Percentiles rank a stretch among this genome's conserved stretches.
phyloP scores from a whole-genome alignment of 1,140 invertebrate species.

The Drosophila azteca region DNA sequence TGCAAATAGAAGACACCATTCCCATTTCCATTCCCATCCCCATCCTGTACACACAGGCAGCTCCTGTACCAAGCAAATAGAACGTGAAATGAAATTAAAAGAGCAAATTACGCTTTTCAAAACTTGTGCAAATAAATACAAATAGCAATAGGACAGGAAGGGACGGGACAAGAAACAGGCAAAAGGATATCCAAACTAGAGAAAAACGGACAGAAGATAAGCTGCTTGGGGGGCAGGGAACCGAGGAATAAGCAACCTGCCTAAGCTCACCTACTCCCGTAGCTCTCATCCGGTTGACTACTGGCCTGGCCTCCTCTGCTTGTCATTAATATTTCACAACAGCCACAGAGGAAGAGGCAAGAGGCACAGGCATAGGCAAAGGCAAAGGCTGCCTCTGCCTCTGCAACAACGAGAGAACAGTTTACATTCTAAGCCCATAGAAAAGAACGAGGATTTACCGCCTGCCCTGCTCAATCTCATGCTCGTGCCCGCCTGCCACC shows the following conservation, averaged over 20 bases:
- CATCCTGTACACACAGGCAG: neutral
- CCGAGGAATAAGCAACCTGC: neutral
- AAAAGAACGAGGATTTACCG: slow-evolving; percentile 55
- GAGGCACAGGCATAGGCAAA: too few species aligned
- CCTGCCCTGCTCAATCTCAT: slow-evolving; percentile 17
- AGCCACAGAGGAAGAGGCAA: neutral
- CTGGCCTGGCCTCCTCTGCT: slow-evolving; percentile 17
- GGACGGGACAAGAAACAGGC: neutral
- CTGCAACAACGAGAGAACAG: slow-evolving; percentile 21
- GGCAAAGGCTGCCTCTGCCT: too few species aligned
- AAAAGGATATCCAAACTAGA: slow-evolving; percentile 3
- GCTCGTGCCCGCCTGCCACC: slow-evolving; percentile 28
- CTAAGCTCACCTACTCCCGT: slow-evolving; percentile 43
- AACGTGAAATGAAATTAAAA: slow-evolving; percentile 76
- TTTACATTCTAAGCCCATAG: slow-evolving; percentile 59
- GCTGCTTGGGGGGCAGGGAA: slow-evolving; percentile 3
- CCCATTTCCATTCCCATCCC: slow-evolving; percentile 19
- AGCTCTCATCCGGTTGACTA: slow-evolving; percentile 33
- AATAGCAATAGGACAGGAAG: slow-evolving; percentile 28
- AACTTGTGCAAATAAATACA: slow-evolving; percentile 68
- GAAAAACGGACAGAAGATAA: slow-evolving; percentile 23
- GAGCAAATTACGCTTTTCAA: slow-evolving; percentile 67
- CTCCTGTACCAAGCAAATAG: slow-evolving; percentile 50
- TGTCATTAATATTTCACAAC: slow-evolving; percentile 77
- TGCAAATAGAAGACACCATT: slow-evolving; percentile 21